These are phyloP conservation scores for Vulpes lagopus DNA, from an alignment of 2,113 vertebrate genomes.

Conservation along the genomic window DNA sequence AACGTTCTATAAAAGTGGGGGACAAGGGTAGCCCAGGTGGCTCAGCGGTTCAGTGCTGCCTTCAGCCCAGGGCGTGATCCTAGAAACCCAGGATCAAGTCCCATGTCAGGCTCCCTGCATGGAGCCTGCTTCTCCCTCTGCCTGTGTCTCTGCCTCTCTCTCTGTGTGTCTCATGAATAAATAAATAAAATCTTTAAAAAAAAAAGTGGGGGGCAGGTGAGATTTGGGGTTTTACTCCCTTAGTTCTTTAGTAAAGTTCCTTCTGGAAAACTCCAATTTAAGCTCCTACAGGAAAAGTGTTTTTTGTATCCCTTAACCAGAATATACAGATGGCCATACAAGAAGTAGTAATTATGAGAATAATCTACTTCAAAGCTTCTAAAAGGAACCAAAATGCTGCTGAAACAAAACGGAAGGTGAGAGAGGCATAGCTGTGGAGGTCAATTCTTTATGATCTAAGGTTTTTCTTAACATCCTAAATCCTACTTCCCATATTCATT, in stretches of 20 bases:
- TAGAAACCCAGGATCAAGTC: too few relatives aligned
- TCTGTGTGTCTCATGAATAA: too few relatives aligned
- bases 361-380: conserved; percentile 17
- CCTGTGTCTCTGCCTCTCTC: too few relatives aligned
- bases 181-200: too few relatives aligned
- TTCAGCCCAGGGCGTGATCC: too few relatives aligned
- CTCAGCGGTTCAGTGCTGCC: too few relatives aligned
- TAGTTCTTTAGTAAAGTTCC: background rate
- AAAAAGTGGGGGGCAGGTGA: background rate
- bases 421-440: background rate
- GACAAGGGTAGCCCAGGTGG: too few relatives aligned
- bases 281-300: background rate
- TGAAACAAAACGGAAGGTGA: background rate
- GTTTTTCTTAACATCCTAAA: conserved; percentile 43
- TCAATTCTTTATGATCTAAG: background rate
- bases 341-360: background rate
- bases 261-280: conserved; percentile 7
- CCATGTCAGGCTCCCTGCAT: too few relatives aligned
- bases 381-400: conserved; percentile 12
- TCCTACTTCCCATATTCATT: background rate
- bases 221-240: background rate
- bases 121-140: too few relatives aligned
- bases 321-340: background rate
- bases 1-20: background rate
- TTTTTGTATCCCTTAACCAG: background rate